Percentiles rank a stretch among this genome's conserved stretches.
phyloP scores from a whole-genome alignment of 2,113 vertebrate genomes.

The Zosterops japonicus region DNA sequence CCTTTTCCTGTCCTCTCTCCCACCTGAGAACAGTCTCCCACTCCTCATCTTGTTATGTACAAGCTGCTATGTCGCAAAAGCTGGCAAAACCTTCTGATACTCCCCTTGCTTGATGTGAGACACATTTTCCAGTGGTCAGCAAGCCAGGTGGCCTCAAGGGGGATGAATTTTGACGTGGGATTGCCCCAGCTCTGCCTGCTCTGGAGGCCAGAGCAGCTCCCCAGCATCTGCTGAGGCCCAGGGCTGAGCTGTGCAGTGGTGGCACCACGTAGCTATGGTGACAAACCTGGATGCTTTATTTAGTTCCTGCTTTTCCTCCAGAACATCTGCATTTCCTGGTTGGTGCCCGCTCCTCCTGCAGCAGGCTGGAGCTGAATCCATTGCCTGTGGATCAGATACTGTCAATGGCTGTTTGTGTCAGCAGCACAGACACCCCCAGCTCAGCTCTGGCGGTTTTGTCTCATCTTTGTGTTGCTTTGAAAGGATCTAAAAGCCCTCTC shows the following conservation, averaged over 20 bases:
- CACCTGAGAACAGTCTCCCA: not conserved
- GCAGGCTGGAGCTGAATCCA: not conserved
- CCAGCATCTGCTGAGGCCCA: not conserved
- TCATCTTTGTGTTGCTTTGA: not conserved
- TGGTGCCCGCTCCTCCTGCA: not conserved
- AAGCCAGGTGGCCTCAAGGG: rapidly evolving
- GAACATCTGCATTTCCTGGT: slow-evolving; percentile 22
- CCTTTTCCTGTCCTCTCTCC: not conserved
- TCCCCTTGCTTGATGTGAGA: not conserved
- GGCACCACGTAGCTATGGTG: not conserved
- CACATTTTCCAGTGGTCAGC: rapidly evolving
- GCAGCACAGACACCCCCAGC: not conserved
- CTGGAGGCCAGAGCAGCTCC: not conserved
- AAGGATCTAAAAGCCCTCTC: not conserved
- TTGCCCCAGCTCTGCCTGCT: rapidly evolving
- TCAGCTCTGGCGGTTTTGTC: not conserved
- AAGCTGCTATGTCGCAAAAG: not conserved
- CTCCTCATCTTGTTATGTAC: not conserved
- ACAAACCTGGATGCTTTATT: not conserved
- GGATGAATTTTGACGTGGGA: no score
- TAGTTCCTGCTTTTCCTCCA: not conserved
- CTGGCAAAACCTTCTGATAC: not conserved
- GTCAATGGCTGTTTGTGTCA: not conserved
- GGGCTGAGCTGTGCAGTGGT: not conserved
- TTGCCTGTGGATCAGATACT: not conserved